A percentile compares a stretch with the other conserved stretches of the same genome.
Conservation (phyloP, 2,113 vertebrate genomes). For the Nibea coibor region DNA sequence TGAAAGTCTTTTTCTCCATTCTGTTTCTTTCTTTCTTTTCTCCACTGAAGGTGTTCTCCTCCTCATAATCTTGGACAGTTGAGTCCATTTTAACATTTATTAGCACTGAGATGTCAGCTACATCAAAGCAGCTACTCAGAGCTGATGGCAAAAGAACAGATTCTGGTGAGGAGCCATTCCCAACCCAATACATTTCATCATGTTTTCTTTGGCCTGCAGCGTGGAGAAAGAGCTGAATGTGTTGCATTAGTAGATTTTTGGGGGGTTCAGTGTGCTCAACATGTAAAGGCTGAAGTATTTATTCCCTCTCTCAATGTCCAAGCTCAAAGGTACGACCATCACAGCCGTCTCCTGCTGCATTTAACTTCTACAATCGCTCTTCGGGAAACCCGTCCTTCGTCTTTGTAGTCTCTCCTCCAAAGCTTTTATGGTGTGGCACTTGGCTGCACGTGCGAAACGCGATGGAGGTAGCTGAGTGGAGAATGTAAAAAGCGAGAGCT, state of each 20-base stretch:
- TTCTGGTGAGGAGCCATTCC: neutral
- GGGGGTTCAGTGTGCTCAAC: neutral
- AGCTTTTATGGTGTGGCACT: conserved; percentile 8
- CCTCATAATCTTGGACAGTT: conserved; percentile 37
- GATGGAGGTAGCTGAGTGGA: neutral
- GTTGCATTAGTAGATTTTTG: neutral
- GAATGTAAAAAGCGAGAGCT: neutral
- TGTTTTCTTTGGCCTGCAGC: neutral
- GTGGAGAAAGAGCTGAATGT: neutral
- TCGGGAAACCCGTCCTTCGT: neutral
- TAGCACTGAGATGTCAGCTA: conserved; percentile 27
- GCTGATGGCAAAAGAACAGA: conserved; percentile 19
- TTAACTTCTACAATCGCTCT: neutral
- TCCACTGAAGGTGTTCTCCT: neutral
- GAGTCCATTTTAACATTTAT: conserved; percentile 51
- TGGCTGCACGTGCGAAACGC: conserved; percentile 2
- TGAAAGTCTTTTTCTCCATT: conserved; percentile 11
- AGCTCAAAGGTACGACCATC: neutral
- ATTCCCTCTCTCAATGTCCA: neutral
- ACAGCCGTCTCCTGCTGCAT: neutral
- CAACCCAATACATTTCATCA: neutral
- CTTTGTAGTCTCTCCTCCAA: conserved; percentile 10
- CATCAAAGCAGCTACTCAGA: conserved; percentile 40
- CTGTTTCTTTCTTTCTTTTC: conserved; percentile 17
- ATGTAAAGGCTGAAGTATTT: neutral